Conservation (phyloP, 2,113 vertebrate genomes). For the Paracanthobrama guichenoti region DNA sequence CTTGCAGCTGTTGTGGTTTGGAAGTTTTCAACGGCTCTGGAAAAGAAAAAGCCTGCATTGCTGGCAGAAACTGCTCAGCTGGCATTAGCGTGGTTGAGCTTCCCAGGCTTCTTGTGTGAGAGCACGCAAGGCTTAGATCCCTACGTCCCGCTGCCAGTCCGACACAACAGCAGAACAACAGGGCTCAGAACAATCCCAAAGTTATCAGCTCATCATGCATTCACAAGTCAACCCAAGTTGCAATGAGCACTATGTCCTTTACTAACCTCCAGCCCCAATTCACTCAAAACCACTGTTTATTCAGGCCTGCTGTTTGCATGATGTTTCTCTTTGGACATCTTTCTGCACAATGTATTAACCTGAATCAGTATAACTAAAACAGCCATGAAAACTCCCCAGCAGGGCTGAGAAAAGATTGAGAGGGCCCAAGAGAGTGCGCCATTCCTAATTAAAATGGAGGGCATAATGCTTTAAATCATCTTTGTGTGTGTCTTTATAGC, state of each 20-base stretch:
- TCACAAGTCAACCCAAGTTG: slow-evolving; percentile 30
- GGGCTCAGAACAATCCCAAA: slow-evolving; percentile 25
- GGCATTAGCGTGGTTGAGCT: slow-evolving; percentile 28
- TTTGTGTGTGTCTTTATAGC: slow-evolving; percentile 31
- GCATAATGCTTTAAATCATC: slow-evolving; percentile 49
- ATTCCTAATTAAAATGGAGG: slow-evolving; percentile 59
- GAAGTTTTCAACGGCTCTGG: slow-evolving; percentile 10
- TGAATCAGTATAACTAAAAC: slow-evolving; percentile 58
- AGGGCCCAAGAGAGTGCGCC: slow-evolving; percentile 48
- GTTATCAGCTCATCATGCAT: slow-evolving; percentile 28
- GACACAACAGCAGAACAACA: slow-evolving; percentile 29
- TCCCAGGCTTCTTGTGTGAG: slow-evolving; percentile 31
- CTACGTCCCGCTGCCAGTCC: slow-evolving; percentile 15
- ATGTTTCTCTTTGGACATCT: slow-evolving; percentile 49
- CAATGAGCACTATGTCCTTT: slow-evolving; percentile 19
- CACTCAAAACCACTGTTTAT: slow-evolving; percentile 10
- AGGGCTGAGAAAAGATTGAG: slow-evolving; percentile 41
- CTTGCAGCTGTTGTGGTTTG: slow-evolving; percentile 17
- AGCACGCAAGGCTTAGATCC: slow-evolving; percentile 9
- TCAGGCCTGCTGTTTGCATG: neutral
- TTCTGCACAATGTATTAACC: slow-evolving; percentile 57
- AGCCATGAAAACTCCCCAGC: slow-evolving; percentile 54
- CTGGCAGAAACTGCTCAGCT: slow-evolving; percentile 39
- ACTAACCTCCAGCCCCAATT: slow-evolving; percentile 27
- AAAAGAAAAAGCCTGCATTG: slow-evolving; percentile 19